Base-by-base conservation (phyloP, 2,797 vertebrate species). In the Helostoma temminkii region DNA sequence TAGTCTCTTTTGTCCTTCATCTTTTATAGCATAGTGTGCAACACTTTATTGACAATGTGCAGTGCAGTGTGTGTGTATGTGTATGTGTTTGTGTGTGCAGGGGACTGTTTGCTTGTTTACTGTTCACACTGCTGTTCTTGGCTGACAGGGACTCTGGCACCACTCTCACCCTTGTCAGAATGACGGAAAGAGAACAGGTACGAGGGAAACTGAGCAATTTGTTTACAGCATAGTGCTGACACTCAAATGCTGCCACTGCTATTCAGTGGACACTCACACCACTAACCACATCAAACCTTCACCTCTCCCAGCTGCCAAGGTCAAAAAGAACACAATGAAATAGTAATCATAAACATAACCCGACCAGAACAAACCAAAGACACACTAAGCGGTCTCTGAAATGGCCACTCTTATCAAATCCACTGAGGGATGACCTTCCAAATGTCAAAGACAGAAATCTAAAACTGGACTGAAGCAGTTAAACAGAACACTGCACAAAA, bases 371-470 rank as follows among this genome's bases (percentile, higher is more conserved):
- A 66, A 70, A 47, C 43, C 75, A 52, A 54, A 83, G 78, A 76
- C 77, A 74, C 71, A 80, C 48, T 1, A 9, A 58, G 74, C 21
- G 41, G 47, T 68, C 59, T 70, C 71, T 67, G 83, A 84, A 88
- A 90, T 85, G 80, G 46, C 76, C 80, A 79, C 68, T 87, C 73
- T 78, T 65, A 81, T 82, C 62, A 63, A 85, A 89, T 22, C 53
- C 84, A 77, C 66, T 74, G 76, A 58, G 59, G 80, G 79, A 66
- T 88, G 85, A 91, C 88, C 88, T 86, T 73, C 71, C 66, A 87
- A 91, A 90, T 88, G 85, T 82, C 86, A 86, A 49, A 74, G 62
- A 63, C 65, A 66, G 57, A 70, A 79, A 85, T 76, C 70, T 73
- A 50, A 75, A 81, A 65, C 73, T 39, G 64, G 66, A 76, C 66